Conservation (phyloP, 1,140 invertebrate species). For the Ridgeia piscesae region DNA sequence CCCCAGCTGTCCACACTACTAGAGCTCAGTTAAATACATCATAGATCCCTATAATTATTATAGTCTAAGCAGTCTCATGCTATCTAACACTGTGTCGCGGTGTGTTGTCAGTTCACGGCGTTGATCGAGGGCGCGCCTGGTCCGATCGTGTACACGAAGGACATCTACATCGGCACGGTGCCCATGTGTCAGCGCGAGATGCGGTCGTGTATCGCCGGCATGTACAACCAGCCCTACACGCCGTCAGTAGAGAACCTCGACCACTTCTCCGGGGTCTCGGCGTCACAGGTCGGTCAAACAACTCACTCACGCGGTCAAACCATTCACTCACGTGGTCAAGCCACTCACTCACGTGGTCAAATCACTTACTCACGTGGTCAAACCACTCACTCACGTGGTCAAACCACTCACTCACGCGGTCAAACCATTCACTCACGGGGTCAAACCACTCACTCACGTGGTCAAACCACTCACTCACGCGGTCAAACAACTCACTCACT, state of each 20-base stretch:
- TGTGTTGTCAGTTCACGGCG: conserved; percentile 24
- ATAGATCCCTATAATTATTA: too few relatives aligned
- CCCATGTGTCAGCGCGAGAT: conserved; percentile 24
- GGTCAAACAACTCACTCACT: too few relatives aligned
- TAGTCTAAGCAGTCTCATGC: background rate
- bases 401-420: too few relatives aligned
- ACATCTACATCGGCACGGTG: conserved; percentile 31
- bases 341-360: too few relatives aligned
- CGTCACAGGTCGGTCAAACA: background rate
- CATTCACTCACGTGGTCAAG: too few relatives aligned
- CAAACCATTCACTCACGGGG: too few relatives aligned
- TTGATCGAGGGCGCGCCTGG: conserved; percentile 22
- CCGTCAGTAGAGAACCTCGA: background rate
- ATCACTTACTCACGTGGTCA: too few relatives aligned
- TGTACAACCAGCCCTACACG: conserved; percentile 23
- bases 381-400: too few relatives aligned
- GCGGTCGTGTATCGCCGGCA: conserved; percentile 22
- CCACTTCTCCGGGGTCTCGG: background rate
- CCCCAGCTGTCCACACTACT: too few relatives aligned
- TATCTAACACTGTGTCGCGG: background rate
- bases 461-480: too few relatives aligned
- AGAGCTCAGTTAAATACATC: too few relatives aligned
- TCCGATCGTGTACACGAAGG: conserved; percentile 24
- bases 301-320: background rate
- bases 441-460: too few relatives aligned